Evolutionary conservation across 35 echinoderm and acorn worm species (phyloP), one percentile per base, ranked within the genome.

Genomic region (Stichopus chloronotus): DNA sequence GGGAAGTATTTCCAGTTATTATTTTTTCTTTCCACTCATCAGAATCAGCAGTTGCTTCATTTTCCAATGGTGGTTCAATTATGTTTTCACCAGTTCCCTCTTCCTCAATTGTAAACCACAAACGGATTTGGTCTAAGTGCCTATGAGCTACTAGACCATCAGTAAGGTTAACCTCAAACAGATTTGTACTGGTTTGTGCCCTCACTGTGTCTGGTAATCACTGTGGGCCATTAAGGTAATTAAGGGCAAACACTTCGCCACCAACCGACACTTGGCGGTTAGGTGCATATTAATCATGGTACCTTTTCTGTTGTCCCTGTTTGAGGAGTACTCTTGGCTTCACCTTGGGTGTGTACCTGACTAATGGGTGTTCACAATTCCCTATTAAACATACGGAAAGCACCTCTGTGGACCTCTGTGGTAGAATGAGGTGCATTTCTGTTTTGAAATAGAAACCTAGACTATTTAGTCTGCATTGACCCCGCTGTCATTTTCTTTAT

Each of bases 331-430:
- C 54, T 22, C 54, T 22, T 30, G 80, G 54, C 17, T 76, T 17
- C 19, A 83, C 0, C 5, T 83, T 16, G 5, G 80, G 24, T n/a
- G 24, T 83, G 24, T 11, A 83, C 2, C 2, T 52, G 43, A 83
- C 54, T 56, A 5, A 83, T 22, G 25, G 8, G 54, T 3, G 43
- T 16, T 53, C 80, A 52, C 54, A 83, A 83, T 16, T 83, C 54
- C 54, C 80, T 83, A 17, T 76, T 79, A 19, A 92, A 57, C 52
- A 94, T 43, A 55, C 88, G 54, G 65, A 92, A 52, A 9, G 93
- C 84, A 55, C n/a, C n/a, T n/a, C n/a, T n/a, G n/a, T n/a, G 91
- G 96, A 94, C 56, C 30, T 87, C 94, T 25, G 93, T 97, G 8
- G 86, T 93, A 59, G 91, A 65, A 58, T 95, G 94, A 55, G 96